Percentiles rank a stretch among this genome's conserved stretches.
Evolutionary conservation across 2,113 vertebrate species (phyloP).

Genomic region (Dromas ardeola): DNA sequence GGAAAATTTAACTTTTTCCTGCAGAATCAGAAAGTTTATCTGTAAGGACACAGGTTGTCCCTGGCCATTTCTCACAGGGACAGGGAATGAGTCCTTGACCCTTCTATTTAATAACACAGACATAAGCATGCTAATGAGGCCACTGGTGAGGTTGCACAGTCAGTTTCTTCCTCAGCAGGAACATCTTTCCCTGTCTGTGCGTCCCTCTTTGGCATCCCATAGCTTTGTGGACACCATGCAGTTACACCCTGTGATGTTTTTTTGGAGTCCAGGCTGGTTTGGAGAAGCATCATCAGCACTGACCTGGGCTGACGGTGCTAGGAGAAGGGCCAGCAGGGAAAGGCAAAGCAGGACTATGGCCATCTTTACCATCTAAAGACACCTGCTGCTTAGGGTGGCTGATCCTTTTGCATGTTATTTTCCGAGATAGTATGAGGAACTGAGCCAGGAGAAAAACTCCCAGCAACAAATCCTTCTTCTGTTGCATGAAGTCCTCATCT

Average conservation of each 20-base stretch:
- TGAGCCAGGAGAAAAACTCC: not conserved
- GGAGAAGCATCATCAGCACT: not conserved
- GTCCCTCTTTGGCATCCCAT: not conserved
- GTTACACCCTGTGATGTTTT: not conserved
- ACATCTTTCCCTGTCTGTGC: not conserved
- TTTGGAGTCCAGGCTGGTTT: not conserved
- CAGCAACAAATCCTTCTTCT: not conserved
- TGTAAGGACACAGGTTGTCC: not conserved
- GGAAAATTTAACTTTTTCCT: not conserved
- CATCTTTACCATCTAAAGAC: not conserved
- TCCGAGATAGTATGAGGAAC: not conserved
- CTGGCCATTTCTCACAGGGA: not conserved
- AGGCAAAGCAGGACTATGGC: not conserved
- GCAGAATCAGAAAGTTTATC: not conserved
- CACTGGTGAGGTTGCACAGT: not conserved
- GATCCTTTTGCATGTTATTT: not conserved
- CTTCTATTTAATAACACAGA: not conserved
- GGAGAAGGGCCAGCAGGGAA: not conserved
- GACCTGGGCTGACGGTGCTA: accelerated
- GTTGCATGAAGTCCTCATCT: not conserved
- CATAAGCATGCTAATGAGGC: not conserved
- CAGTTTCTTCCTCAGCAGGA: not conserved
- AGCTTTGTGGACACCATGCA: not conserved
- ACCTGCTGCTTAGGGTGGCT: not conserved
- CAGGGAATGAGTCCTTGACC: not conserved